Base-by-base conservation (phyloP, 2,113 vertebrate genomes). In the Scartelaos histophorus region DNA sequence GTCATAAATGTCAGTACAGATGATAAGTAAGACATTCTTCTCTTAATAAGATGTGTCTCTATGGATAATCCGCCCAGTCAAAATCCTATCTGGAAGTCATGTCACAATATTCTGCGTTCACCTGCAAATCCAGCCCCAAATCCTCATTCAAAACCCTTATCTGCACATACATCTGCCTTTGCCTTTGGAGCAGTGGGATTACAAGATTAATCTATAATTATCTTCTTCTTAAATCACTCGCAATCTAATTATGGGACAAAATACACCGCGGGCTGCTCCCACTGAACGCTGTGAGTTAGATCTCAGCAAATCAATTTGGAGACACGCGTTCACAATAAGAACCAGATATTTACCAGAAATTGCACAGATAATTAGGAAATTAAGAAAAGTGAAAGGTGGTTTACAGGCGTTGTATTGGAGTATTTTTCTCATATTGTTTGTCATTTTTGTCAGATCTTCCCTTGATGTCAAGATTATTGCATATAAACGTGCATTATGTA, bases 151-250 rank as follows among this genome's bases (percentile, higher is more conserved):
- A 60, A 58, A 64, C 73, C 67, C 6, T 78, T 82, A 87, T 89
- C 84, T 83, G 53, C 19, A 6, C 57, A 75, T 72, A 72, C 69
- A 80, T 88, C 74, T 78, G 49, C 49, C 67, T 73, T 81, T 82
- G 81, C 82, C 83, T 79, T 80, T 75, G 76, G 78, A 85, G 80
- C 43, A 51, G 51, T 62, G 72, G 82, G 83, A 91, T 90, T 90
- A 87, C 84, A 87, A 67, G 75, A 81, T 74, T 87, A 85, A 89
- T 87, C 79, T 83, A 56, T 74, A 87, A 84, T 90, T 85, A 87
- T 84, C 85, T 86, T 72, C 79, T 69, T 49, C 75, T 89, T 88
- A 86, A 84, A 89, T 89, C 87, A 85, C 78, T 88, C 82, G 25
- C 83, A 82, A 85, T 82, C 86, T 88, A 69, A 87, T 83, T 82